Conservation (phyloP, 2,797 vertebrate species). For the Lutjanus argentimaculatus region DNA sequence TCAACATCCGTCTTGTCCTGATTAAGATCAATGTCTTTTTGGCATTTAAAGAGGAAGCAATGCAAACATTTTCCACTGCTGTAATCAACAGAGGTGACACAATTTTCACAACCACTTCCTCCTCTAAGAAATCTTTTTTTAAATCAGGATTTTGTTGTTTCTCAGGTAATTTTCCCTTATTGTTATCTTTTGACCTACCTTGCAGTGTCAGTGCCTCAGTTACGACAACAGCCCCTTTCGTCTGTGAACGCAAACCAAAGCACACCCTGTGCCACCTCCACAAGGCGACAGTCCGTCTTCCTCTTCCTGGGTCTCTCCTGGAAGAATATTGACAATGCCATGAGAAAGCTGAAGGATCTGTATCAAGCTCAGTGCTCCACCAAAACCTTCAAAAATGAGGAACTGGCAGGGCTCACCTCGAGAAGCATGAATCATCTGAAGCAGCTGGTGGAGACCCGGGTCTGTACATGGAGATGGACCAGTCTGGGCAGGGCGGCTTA, state of each 20-base stretch:
- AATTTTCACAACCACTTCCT: neutral
- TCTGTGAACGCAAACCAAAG: neutral
- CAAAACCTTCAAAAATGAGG: constrained; percentile 36
- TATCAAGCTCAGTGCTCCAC: constrained; percentile 67
- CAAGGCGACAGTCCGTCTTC: constrained; percentile 57
- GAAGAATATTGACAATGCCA: constrained; percentile 50
- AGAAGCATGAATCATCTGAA: constrained; percentile 21
- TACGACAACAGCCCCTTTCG: neutral
- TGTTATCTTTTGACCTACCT: neutral
- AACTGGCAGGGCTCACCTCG: constrained; percentile 28
- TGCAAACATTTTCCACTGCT: constrained; percentile 42
- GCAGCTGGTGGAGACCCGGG: constrained; percentile 4
- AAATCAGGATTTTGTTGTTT: neutral
- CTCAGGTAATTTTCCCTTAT: neutral
- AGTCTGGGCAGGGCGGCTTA: neutral
- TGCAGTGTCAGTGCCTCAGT: constrained; percentile 29
- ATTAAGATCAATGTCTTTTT: constrained; percentile 71
- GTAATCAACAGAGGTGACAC: constrained; percentile 46
- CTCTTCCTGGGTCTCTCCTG: constrained; percentile 57
- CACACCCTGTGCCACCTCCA: neutral
- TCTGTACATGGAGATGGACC: constrained; percentile 18
- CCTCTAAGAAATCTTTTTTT: neutral
- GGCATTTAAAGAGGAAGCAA: constrained; percentile 66
- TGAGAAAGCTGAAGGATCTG: constrained; percentile 45
- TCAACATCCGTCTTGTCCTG: constrained; percentile 68